Percentiles rank a stretch among this genome's conserved stretches.
These are phyloP conservation scores for Cylas formicarius DNA, from an alignment of 1,140 invertebrate genomes.

Conservation along the genomic window DNA sequence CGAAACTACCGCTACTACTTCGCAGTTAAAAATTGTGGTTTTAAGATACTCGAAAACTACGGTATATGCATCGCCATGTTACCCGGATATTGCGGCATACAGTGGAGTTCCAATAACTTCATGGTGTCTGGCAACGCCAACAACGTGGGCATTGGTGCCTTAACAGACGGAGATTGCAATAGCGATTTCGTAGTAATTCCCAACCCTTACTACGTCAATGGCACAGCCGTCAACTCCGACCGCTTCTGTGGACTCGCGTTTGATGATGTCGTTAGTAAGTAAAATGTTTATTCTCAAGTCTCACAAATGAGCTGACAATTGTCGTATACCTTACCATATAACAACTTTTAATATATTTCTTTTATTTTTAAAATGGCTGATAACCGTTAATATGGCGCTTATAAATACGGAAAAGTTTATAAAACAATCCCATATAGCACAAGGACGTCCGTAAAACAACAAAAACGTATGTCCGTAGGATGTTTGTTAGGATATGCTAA, in stretches of 20 bases:
- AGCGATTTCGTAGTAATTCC: slow-evolving; percentile 70
- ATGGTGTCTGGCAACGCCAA: slow-evolving; percentile 53
- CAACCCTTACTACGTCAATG: slow-evolving; percentile 50
- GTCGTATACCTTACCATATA: not conserved
- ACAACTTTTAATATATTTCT: slow-evolving; percentile 1
- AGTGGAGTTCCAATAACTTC: slow-evolving; percentile 58
- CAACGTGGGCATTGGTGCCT: slow-evolving; percentile 49
- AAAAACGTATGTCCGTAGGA: too few species aligned
- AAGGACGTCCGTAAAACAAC: too few species aligned
- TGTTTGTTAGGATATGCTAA: too few species aligned
- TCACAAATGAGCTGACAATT: not conserved
- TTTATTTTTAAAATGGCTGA: slow-evolving; percentile 1
- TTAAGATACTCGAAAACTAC: slow-evolving; percentile 66
- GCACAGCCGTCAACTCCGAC: slow-evolving; percentile 46
- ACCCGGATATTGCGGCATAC: slow-evolving; percentile 57
- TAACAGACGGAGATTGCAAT: slow-evolving; percentile 50
- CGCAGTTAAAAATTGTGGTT: too few species aligned
- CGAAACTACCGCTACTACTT: too few species aligned
- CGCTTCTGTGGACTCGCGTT: slow-evolving; percentile 69
- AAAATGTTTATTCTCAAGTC: slow-evolving; percentile 18
- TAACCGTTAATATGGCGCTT: too few species aligned
- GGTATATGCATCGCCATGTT: slow-evolving; percentile 63
- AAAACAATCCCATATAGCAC: too few species aligned
- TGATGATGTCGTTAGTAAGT: slow-evolving; percentile 55
- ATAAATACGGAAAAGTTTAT: too few species aligned